Base-by-base conservation (phyloP, 2,888 invertebrate genomes). In the Deilephila porcellus region DNA sequence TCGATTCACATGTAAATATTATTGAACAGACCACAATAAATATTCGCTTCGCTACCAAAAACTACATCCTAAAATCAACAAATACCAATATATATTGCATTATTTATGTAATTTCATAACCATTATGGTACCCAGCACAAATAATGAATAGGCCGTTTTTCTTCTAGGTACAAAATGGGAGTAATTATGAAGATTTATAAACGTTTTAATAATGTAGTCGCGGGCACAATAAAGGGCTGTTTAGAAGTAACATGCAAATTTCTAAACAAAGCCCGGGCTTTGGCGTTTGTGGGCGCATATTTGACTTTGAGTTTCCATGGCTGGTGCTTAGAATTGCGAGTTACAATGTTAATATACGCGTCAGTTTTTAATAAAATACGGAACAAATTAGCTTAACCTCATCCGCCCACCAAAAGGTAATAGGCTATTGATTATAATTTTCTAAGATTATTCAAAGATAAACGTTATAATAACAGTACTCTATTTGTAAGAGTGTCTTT, bases 191-290 rank as follows among this genome's bases (percentile, higher is more conserved):
- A 25, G 37, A 59, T 71, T 59, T 71, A 71, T 59, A 20, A 56
- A 56, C 34, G 19, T 59, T 29, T 59, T n/a, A 60, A 25, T 67
- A 52, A 63, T 20, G 59, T 52, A 37, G n/a, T 20, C 34, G 45
- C 25, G 60, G 53, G 32, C 64, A 72, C 52, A 70, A 70, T 74
- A 64, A 62, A 71, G 29, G n/a, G 17, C 64, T 64, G 71, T 73
- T 20, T 73, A 74, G 52, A 32, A 64, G 34, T 25, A 63, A 76
- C 74, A 80, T 81, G 78, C 80, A 82, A 79, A 82, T 80, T 76
- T 74, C 76, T 76, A 80, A 77, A 80, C 78, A 78, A 80, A 79
- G 74, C 78, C 70, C 75, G 74, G 74, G 76, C 73, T 75, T 75
- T 76, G 73, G 60, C 67, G 32, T 59, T 63, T 53, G 4, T 71